phyloP scores from a whole-genome alignment of 2,113 vertebrate genomes.

The Prionailurus viverrinus region DNA sequence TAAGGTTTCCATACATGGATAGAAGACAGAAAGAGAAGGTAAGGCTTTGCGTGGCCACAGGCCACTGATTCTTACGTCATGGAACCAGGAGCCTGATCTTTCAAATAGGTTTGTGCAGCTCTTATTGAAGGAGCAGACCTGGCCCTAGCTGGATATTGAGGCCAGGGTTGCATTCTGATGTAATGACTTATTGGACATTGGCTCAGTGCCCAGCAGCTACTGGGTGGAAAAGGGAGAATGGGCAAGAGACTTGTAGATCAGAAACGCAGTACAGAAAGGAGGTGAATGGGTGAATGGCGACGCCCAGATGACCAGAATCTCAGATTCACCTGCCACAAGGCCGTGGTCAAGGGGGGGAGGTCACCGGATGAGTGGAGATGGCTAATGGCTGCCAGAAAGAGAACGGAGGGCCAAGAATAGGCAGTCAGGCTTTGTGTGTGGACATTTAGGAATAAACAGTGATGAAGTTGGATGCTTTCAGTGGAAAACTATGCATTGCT shows the following conservation, averaged over 20 bases:
- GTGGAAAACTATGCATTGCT: not conserved
- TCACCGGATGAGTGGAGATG: not conserved
- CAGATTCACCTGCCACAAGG: not conserved
- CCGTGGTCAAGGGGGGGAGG: not conserved
- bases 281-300: accelerated
- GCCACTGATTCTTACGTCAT: not conserved
- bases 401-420: accelerated
- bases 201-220: too few species aligned
- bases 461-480: not conserved
- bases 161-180: not conserved
- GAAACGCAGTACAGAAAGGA: not conserved
- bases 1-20: not conserved
- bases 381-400: not conserved
- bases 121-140: not conserved
- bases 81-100: not conserved
- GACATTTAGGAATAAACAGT: not conserved
- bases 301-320: not conserved
- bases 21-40: not conserved
- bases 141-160: not conserved
- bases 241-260: not conserved
- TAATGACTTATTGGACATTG: not conserved
- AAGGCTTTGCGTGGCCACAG: not conserved
- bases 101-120: not conserved
- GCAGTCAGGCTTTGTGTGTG: not conserved
- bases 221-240: not conserved